Conservation (phyloP, 53 echinoderm and acorn worm species). For the Mesocentrotus franciscanus region DNA sequence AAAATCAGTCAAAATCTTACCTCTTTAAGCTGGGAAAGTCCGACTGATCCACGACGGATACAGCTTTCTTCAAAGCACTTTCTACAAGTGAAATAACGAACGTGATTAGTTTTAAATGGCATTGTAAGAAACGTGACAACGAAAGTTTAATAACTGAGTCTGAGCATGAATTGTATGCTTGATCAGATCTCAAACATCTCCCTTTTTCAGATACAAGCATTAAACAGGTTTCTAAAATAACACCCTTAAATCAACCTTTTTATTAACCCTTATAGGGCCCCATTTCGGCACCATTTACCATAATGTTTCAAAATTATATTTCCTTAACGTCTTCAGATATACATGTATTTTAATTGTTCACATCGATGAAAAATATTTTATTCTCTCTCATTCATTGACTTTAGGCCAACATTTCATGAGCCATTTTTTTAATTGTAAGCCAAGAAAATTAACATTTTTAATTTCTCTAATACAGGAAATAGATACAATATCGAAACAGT, state of each 20-base stretch:
- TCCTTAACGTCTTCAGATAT: too few species aligned
- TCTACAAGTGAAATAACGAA: constrained; percentile 28
- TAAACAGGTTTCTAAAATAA: background rate
- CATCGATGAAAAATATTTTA: too few species aligned
- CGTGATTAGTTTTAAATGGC: background rate
- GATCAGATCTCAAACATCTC: background rate
- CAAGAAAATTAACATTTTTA: too few species aligned
- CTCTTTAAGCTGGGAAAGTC: background rate
- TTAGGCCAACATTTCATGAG: too few species aligned
- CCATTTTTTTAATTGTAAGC: too few species aligned
- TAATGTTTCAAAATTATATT: too few species aligned
- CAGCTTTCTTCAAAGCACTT: background rate
- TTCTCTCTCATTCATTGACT: too few species aligned
- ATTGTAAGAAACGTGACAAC: background rate
- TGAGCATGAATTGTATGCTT: background rate
- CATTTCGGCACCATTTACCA: too few species aligned
- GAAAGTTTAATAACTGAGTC: background rate
- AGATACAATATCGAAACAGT: too few species aligned
- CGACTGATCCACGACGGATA: background rate
- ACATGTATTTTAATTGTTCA: too few species aligned
- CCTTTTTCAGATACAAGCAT: too few species aligned
- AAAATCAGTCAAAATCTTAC: constrained; percentile 37
- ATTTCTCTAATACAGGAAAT: too few species aligned
- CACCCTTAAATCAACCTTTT: background rate
- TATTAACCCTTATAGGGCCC: background rate